Evolutionary conservation across 2,797 vertebrate species (phyloP).

Genomic region (Crenichthys baileyi): DNA sequence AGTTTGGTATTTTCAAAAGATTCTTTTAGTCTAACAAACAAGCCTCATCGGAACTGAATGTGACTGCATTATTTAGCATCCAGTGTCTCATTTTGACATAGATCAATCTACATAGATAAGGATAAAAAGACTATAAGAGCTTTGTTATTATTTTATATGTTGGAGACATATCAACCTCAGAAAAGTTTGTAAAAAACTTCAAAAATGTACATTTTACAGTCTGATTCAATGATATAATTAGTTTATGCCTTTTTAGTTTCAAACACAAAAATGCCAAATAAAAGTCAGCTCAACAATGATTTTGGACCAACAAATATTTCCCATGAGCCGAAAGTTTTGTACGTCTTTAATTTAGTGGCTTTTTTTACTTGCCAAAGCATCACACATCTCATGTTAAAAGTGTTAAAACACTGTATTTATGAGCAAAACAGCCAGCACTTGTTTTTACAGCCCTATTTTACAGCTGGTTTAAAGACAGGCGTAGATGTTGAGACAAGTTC

Average conservation of each 20-base stretch:
- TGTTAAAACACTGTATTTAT: constrained; percentile 13
- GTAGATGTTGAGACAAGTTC: constrained; percentile 36
- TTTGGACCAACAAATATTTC: neutral
- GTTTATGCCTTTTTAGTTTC: neutral
- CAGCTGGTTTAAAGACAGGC: constrained; percentile 44
- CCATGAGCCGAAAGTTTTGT: neutral
- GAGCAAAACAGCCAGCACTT: constrained; percentile 9
- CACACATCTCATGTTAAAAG: constrained; percentile 20
- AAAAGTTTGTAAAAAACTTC: neutral
- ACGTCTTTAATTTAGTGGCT: too few species aligned
- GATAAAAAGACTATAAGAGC: neutral
- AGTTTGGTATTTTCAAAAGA: neutral
- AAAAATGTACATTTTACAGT: neutral
- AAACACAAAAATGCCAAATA: neutral
- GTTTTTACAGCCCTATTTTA: constrained; percentile 48
- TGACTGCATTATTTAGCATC: neutral
- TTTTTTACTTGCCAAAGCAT: neutral
- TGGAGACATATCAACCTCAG: neutral
- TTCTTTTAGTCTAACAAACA: neutral
- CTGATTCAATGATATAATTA: neutral
- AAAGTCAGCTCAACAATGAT: neutral
- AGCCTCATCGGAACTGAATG: neutral
- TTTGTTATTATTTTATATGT: neutral
- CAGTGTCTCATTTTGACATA: neutral
- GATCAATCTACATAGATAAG: neutral